These are phyloP conservation scores for Danionella dracula DNA, from an alignment of 2,797 vertebrate species.

Conservation along the genomic window DNA sequence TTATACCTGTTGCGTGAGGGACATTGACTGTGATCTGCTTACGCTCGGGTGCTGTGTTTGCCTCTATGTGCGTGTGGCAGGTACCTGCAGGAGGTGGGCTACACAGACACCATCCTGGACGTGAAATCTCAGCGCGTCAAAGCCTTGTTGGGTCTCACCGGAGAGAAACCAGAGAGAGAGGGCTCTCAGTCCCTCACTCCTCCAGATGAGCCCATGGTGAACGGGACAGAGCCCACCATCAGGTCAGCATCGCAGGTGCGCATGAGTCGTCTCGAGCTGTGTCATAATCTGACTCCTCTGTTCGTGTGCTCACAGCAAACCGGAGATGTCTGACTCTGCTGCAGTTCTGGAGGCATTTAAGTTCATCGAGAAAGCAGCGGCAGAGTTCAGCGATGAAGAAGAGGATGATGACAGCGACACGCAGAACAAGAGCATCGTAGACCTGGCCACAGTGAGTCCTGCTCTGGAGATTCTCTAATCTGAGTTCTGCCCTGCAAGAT, in stretches of 20 bases:
- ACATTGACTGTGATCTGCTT: too few species aligned
- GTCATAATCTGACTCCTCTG: not conserved
- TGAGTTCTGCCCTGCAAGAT: too few species aligned
- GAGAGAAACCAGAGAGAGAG: constrained; percentile 73
- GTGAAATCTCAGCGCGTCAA: constrained; percentile 93
- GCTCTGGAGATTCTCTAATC: too few species aligned
- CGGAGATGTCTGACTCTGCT: constrained; percentile 84
- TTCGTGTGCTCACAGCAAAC: constrained; percentile 71
- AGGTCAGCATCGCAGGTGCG: constrained; percentile 4
- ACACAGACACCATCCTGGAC: constrained; percentile 96
- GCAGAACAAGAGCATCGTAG: constrained; percentile 85
- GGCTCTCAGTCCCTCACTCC: constrained; percentile 40
- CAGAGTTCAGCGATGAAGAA: constrained; percentile 94
- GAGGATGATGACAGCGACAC: constrained; percentile 94
- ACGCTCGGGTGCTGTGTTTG: too few species aligned
- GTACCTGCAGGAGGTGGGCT: constrained; percentile 97
- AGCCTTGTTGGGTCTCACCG: constrained; percentile 84
- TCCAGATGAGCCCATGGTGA: constrained; percentile 87
- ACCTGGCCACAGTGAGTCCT: constrained; percentile 84
- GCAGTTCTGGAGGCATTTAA: constrained; percentile 95
- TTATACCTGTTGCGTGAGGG: too few species aligned
- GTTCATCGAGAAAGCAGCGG: constrained; percentile 92
- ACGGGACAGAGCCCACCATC: constrained; percentile 81
- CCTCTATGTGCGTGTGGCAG: constrained; percentile 56
- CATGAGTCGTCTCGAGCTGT: not conserved